Conservation (phyloP, 2,113 vertebrate genomes). For the Pseudorectes ferrugineus region DNA sequence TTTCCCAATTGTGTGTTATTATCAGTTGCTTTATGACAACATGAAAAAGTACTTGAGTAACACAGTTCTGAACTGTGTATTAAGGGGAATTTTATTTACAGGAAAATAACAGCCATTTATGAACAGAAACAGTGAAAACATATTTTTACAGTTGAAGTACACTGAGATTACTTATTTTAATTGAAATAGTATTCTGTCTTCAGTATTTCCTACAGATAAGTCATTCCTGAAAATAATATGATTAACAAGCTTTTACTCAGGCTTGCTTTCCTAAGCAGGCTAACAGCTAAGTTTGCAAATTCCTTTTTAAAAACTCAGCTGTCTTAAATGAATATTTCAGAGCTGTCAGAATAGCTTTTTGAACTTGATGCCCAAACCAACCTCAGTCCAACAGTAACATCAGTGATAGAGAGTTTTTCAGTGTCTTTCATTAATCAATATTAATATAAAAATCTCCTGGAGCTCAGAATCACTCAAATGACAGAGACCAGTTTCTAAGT, state of each 20-base stretch:
- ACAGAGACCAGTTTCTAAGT: neutral
- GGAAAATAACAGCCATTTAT: neutral
- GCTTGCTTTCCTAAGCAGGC: neutral
- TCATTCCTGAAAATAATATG: neutral
- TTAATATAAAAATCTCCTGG: neutral
- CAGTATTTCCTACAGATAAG: neutral
- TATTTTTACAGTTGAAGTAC: neutral
- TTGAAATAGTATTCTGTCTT: neutral
- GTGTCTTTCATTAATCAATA: neutral
- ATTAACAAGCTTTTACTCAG: neutral
- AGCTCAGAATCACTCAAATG: neutral
- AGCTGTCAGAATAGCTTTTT: neutral
- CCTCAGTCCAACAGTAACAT: neutral
- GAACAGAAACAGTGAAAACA: neutral
- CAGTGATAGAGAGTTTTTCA: neutral
- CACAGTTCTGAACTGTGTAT: neutral
- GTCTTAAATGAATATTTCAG: neutral
- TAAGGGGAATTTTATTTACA: neutral
- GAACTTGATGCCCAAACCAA: neutral
- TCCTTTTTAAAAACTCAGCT: neutral
- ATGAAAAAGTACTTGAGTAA: neutral
- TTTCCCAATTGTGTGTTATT: neutral
- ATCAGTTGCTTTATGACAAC: neutral
- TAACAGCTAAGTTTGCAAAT: neutral
- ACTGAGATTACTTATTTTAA: neutral